Evolutionary conservation across 2,888 invertebrate genomes (phyloP).

Genomic region (Ptilodon capucinus): DNA sequence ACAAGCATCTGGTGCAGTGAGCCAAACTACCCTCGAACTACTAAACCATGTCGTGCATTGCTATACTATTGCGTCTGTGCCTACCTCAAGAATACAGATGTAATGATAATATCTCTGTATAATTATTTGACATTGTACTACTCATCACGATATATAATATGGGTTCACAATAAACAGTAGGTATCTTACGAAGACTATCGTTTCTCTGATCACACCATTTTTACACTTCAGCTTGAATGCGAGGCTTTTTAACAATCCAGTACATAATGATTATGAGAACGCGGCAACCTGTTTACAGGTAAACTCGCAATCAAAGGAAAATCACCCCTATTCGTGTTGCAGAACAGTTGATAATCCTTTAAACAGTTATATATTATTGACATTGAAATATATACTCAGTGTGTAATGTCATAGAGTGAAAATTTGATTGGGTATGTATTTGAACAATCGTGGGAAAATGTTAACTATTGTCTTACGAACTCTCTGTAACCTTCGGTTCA

Average conservation of each 20-base stretch:
- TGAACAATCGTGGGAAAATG: conserved; percentile 62
- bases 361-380: conserved; percentile 1
- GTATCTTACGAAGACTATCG: background rate
- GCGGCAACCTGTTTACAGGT: conserved; percentile 28
- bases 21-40: too few species aligned
- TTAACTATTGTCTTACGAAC: conserved; percentile 59
- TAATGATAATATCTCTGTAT: too few species aligned
- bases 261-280: conserved; percentile 30
- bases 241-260: background rate
- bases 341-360: conserved; percentile 15
- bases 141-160: too few species aligned
- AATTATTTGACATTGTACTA: too few species aligned
- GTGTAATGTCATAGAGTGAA: conserved; percentile 1
- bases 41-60: too few species aligned
- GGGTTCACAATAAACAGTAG: background rate
- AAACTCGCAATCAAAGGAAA: conserved; percentile 10
- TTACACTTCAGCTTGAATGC: background rate
- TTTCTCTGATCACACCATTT: background rate
- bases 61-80: too few species aligned
- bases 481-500: conserved; percentile 62
- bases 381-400: conserved; percentile 13
- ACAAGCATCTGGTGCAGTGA: too few species aligned
- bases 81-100: too few species aligned
- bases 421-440: conserved; percentile 15
- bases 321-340: conserved; percentile 6